Base-by-base conservation (phyloP, 1,140 invertebrate species). In the Drosophila repleta region DNA sequence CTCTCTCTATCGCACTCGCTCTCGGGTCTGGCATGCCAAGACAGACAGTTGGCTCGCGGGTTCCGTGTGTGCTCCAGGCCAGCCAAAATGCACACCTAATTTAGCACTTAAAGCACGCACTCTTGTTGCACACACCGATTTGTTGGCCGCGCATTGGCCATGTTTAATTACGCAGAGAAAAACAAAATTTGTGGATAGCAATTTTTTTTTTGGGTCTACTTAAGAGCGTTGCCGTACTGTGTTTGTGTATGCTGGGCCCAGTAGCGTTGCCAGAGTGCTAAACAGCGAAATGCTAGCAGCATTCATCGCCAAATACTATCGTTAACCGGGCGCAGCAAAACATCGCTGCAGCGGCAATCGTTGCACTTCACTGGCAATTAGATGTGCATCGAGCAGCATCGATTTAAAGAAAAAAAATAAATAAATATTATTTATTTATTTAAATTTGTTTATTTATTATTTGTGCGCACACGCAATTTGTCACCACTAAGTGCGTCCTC, bases 121-220 rank as follows among this genome's bases (percentile, higher is more conserved):
- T 2, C 29, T 43, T 29, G 6, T 20, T 5, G 6, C 26, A 20
- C 15, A 41, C 24, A 39, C 21, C 17, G 4, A 4, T 13, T 41
- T 35, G n/a, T 0, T 1, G 15, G 35, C 45, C 39, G 61, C 48
- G 39, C 49, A 55, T 67, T 72, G 10, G 18, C 48, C 53, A 60
- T 72, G 39, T 72, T 73, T 20, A 68, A 73, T 73, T 73, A 73
- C 70, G 70, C 65, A 73, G 70, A 68, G 69, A 73, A 68, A 56
- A 62, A 68, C 32, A 35, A 35, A 35, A 35, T 2, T 35, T 51
- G 68, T 62, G 17, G 41, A 49, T 66, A 60, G 18, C 51, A 62
- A 55, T 55, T 72, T 53, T 72, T 53, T 68, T 68, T 72, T 53
- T 68, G 62, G 46, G 65, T 21, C 53, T 58, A 46, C 21, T 18